Evolutionary conservation across 1,140 invertebrate genomes (phyloP).

Genomic region (Heliconius nattereri): DNA sequence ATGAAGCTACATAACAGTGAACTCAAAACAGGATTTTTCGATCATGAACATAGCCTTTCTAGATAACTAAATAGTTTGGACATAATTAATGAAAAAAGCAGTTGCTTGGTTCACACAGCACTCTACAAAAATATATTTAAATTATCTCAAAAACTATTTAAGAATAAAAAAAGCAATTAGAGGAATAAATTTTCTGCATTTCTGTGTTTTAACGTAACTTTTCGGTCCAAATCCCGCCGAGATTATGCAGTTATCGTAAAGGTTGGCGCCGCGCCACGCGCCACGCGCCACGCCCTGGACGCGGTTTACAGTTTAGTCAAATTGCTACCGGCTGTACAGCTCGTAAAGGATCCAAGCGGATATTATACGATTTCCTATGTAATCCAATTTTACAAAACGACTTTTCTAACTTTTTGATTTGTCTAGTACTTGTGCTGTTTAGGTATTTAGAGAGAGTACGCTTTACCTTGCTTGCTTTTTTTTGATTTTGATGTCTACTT

Average conservation of each 20-base stretch:
- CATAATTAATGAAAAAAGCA: too few species aligned
- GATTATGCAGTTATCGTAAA: conserved; percentile 44
- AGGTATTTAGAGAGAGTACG: too few species aligned
- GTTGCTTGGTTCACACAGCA: too few species aligned
- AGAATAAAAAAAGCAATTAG: not conserved
- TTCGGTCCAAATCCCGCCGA: conserved; percentile 18
- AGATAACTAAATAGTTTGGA: too few species aligned
- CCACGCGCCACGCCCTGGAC: conserved; percentile 53
- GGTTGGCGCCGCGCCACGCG: conserved; percentile 52
- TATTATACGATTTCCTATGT: conserved; percentile 21
- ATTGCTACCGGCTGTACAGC: conserved; percentile 56
- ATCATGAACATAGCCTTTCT: too few species aligned
- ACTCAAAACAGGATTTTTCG: too few species aligned
- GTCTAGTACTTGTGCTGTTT: not conserved
- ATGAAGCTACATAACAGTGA: too few species aligned
- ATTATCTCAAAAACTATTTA: not conserved
- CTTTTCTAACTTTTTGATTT: conserved; percentile 14
- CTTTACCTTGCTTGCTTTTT: too few species aligned
- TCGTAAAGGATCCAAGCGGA: conserved; percentile 42
- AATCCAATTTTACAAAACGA: conserved; percentile 14
- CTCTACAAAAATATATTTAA: not conserved
- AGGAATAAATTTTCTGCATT: not conserved
- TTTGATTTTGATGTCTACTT: too few species aligned
- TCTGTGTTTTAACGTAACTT: not conserved
- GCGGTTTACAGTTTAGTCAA: conserved; percentile 52